Percentiles rank a stretch among this genome's conserved stretches.
These are phyloP conservation scores for Sylvilagus bachmani DNA, from an alignment of 2,113 vertebrate species.

Conservation along the genomic window DNA sequence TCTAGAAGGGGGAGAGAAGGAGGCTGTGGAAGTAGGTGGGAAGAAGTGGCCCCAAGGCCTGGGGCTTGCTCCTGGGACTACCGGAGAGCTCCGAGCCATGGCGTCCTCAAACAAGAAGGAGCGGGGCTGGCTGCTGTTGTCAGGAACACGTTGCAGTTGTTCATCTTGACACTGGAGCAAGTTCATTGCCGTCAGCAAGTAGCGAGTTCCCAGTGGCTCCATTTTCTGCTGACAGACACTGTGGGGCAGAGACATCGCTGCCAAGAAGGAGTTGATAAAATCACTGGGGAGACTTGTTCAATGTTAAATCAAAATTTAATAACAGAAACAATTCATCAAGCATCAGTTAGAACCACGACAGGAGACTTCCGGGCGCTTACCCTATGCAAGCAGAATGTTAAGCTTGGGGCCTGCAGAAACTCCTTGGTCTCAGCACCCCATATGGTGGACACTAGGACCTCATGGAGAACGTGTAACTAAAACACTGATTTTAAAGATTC, in stretches of 20 bases:
- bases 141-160: neutral
- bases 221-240: neutral
- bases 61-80: rapidly evolving
- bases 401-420: neutral
- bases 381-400: neutral
- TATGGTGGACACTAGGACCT: neutral
- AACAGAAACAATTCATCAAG: neutral
- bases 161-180: neutral
- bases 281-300: neutral
- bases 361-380: neutral
- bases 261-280: neutral
- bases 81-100: neutral
- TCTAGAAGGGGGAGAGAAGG: neutral
- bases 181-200: neutral
- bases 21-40: neutral
- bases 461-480: too few relatives aligned
- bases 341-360: neutral
- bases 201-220: neutral
- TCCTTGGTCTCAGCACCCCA: too few relatives aligned
- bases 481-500: too few relatives aligned
- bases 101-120: neutral
- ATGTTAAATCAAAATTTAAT: neutral
- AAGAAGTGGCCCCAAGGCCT: neutral
- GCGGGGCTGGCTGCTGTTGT: neutral
- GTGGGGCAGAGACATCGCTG: neutral